Percentiles rank a stretch among this genome's conserved stretches.
Conservation (phyloP, 2,888 invertebrate genomes). For the Minunthozetes semirufus region DNA sequence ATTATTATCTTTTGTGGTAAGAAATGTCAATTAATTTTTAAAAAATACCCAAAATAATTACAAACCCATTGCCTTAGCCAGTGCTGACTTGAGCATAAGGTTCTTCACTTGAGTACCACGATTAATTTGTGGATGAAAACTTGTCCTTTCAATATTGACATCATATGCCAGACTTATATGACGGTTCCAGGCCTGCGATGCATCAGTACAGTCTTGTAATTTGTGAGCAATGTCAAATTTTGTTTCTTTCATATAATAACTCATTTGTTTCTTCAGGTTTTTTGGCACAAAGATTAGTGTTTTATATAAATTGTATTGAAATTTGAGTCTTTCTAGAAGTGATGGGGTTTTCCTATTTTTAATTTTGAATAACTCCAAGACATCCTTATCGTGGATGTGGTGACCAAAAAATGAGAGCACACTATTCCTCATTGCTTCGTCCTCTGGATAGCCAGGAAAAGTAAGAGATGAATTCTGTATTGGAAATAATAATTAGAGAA, state of each 20-base stretch:
- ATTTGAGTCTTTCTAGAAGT: background rate
- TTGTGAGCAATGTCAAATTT: background rate
- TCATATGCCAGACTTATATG: no score
- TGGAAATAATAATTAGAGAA: no score
- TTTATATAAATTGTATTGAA: background rate
- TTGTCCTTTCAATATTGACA: background rate
- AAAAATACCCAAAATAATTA: no score
- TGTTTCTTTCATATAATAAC: background rate
- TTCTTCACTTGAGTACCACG: no score
- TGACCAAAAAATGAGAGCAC: conserved; percentile 14
- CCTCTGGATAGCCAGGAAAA: background rate
- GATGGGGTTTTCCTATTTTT: background rate
- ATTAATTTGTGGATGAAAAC: conserved; percentile 11
- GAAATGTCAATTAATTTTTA: no score
- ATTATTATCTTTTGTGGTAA: background rate
- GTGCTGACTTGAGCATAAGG: background rate
- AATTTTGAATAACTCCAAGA: background rate
- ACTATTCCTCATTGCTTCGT: background rate
- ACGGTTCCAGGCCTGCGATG: background rate
- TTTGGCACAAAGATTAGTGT: background rate
- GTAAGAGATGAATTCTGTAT: background rate
- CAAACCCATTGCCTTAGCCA: background rate
- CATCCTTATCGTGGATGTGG: background rate
- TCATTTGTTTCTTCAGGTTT: background rate
- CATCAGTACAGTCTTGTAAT: background rate